A percentile compares a stretch with the other conserved stretches of the same genome.
phyloP scores from a whole-genome alignment of 2,888 invertebrate species.

The Drosophila villosipedis region DNA sequence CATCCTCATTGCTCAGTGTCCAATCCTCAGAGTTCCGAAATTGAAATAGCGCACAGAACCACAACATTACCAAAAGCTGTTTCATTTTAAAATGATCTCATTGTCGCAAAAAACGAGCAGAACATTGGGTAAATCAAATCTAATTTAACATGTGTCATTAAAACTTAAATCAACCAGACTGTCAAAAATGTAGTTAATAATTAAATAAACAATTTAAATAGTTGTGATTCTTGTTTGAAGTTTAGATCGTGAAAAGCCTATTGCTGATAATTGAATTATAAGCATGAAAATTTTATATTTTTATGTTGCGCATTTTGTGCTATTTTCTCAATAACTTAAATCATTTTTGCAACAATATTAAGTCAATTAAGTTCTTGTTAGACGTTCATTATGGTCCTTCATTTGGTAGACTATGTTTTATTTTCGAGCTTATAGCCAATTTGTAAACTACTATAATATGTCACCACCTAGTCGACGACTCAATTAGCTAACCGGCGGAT shows the following conservation, averaged over 20 bases:
- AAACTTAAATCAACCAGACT: not conserved
- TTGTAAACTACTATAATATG: constrained; percentile 54
- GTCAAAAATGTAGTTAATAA: not conserved
- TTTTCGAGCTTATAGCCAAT: constrained; percentile 36
- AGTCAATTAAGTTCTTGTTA: constrained; percentile 18
- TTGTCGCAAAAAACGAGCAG: not conserved
- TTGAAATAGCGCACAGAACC: not conserved
- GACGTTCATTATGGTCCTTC: no score
- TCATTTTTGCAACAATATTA: not conserved
- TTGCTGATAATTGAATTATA: not conserved
- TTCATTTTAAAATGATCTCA: constrained; percentile 30
- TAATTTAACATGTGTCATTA: constrained; percentile 14
- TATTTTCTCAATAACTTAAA: not conserved
- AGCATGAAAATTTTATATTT: not conserved
- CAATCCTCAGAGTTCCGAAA: not conserved
- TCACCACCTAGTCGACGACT: constrained; percentile 76
- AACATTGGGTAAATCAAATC: not conserved
- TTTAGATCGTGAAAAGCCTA: no score
- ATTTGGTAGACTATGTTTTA: not conserved
- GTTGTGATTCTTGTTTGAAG: not conserved
- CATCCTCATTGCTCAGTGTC: not conserved
- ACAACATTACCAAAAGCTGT: constrained; percentile 8
- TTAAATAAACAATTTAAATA: not conserved
- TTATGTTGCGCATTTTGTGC: not conserved
- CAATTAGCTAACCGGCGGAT: constrained; percentile 79